Base-by-base conservation (phyloP, 2,797 vertebrate genomes). In the Karalla daura region DNA sequence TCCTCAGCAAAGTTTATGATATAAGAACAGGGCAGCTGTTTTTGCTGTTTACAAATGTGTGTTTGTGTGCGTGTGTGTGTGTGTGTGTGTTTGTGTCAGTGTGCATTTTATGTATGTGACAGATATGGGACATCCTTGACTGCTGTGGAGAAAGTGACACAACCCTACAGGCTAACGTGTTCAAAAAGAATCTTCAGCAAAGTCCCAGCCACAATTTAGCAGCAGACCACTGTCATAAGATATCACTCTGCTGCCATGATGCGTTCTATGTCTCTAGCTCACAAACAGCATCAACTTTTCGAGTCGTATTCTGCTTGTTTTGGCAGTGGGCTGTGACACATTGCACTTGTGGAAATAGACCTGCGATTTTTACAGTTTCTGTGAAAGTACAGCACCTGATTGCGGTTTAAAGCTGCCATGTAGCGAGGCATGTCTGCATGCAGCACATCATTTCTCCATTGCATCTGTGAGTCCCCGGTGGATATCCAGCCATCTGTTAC, bases 51-150 rank as follows among this genome's bases (percentile, higher is more conserved):
- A 46, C 46, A 32, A 30, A 33, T 28, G 37, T n/a, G n/a, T n/a
- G n/a, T n/a, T n/a, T n/a, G n/a, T n/a, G n/a, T n/a, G n/a, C 56
- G 36, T 40, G 43, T 61, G 65, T 55, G 63, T 70, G 50, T 50
- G 40, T 61, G 50, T 51, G 13, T 74, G 58, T 54, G 50, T 35
- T 2, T 64, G 58, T 28, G 43, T 87, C 76, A 64, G 64, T 56
- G 65, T 86, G 72, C 35, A 27, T 85, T 81, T 85, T 82, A 59
- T 87, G 74, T 78, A 67, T 76, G 74, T 90, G 92, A 92, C 92
- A 93, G 89, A 93, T 92, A 78, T 92, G 90, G 89, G 89, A 92
- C 91, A 89, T 81, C 76, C 84, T 78, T 86, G 82, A 87, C 80
- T 82, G 80, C 80, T n/a, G 66, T 81, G 71, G 79, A 85, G 81